These are phyloP conservation scores for Drosophila niveifrons DNA, from an alignment of 2,888 invertebrate genomes.

Conservation along the genomic window DNA sequence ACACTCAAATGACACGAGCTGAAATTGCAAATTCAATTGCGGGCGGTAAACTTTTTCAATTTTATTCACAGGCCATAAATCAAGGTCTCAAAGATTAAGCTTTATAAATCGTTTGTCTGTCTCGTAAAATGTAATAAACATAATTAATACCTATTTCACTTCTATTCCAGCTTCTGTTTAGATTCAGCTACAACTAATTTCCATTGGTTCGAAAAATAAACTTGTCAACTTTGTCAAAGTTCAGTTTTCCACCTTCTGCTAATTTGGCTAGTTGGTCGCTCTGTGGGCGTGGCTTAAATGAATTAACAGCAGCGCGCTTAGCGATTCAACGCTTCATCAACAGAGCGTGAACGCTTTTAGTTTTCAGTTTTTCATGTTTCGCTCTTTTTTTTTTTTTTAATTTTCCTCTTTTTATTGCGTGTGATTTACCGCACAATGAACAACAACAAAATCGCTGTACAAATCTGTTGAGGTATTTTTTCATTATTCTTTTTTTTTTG, in stretches of 20 bases:
- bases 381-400: slow-evolving; percentile 18
- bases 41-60: neutral
- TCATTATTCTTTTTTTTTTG: neutral
- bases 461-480: slow-evolving; percentile 37
- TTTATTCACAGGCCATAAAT: slow-evolving; percentile 4
- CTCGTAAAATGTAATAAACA: too few species aligned
- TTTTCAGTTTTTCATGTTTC: slow-evolving; percentile 27
- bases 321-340: slow-evolving; percentile 73
- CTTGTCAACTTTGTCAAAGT: slow-evolving; percentile 2
- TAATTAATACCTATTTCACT: too few species aligned
- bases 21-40: neutral
- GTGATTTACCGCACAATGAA: slow-evolving; percentile 69
- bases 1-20: neutral
- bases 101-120: too few species aligned
- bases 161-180: neutral
- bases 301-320: slow-evolving; percentile 42
- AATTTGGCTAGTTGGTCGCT: slow-evolving; percentile 2
- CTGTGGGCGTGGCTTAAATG: slow-evolving; percentile 58
- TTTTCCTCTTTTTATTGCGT: slow-evolving; percentile 57
- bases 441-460: slow-evolving; percentile 28
- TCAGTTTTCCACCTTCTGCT: neutral
- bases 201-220: slow-evolving; percentile 20
- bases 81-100: neutral
- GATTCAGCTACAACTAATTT: slow-evolving; percentile 38
- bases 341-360: slow-evolving; percentile 76